These are phyloP conservation scores for Eretmochelys imbricata DNA, from an alignment of 2,113 vertebrate genomes.

Conservation along the genomic window DNA sequence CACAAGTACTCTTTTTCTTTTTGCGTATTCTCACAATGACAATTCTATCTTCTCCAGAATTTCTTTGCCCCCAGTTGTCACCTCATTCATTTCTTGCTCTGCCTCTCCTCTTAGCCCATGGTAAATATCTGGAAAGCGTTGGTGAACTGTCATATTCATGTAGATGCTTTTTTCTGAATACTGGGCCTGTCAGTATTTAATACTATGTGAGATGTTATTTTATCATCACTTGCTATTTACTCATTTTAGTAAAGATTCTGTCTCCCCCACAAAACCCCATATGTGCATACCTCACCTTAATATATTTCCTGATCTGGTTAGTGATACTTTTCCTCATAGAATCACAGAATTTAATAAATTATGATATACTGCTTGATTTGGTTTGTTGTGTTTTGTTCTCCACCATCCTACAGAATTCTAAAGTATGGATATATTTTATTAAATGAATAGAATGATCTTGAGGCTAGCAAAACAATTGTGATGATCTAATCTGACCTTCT, in stretches of 20 bases:
- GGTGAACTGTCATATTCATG: neutral
- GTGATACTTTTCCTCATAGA: neutral
- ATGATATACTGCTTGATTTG: too few species aligned
- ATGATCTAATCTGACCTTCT: neutral
- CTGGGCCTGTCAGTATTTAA: neutral
- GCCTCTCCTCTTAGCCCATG: neutral
- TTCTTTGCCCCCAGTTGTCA: neutral
- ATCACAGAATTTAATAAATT: accelerated
- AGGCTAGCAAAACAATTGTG: accelerated
- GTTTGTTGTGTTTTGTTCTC: too few species aligned
- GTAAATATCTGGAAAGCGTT: neutral
- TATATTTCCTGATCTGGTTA: neutral
- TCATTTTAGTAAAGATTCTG: neutral
- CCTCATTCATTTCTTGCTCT: slow-evolving; percentile 36
- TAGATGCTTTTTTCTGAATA: neutral
- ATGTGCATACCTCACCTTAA: neutral
- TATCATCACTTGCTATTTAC: neutral
- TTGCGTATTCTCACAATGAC: neutral
- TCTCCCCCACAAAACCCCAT: neutral
- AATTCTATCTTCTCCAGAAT: neutral
- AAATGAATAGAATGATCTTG: neutral
- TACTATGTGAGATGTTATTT: neutral
- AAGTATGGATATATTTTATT: accelerated
- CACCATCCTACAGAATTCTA: neutral
- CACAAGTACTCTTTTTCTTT: too few species aligned